Evolutionary conservation across 2,113 vertebrate species (phyloP).

Genomic region (Gopherus flavomarginatus): DNA sequence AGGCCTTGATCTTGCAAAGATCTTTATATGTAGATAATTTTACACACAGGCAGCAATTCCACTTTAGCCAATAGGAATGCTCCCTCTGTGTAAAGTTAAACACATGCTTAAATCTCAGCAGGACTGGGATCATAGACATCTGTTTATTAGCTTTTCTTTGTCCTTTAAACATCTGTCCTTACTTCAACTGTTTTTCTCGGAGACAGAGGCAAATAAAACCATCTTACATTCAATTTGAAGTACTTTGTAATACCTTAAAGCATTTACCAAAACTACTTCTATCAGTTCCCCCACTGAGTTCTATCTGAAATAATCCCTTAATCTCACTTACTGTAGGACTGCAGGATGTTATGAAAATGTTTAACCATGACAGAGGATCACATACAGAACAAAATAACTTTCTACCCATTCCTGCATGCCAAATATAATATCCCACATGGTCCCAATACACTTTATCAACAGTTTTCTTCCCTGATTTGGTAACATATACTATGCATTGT

Average conservation of each 20-base stretch:
- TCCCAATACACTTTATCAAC: background rate
- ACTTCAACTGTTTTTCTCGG: background rate
- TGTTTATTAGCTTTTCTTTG: background rate
- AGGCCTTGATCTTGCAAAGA: background rate
- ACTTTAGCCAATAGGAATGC: background rate
- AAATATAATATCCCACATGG: background rate
- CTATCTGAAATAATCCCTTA: background rate
- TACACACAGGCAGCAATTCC: background rate
- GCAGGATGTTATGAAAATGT: background rate
- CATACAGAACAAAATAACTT: fast-evolving
- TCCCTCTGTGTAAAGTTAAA: background rate
- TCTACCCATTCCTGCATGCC: background rate
- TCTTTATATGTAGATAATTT: background rate
- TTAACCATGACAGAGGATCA: background rate
- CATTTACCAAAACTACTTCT: background rate
- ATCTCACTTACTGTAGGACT: background rate
- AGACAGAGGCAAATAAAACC: background rate
- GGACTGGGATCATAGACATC: background rate
- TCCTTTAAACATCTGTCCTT: background rate
- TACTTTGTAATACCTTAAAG: background rate
- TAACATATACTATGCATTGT: fast-evolving
- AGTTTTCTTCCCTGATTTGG: background rate
- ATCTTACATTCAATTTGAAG: background rate
- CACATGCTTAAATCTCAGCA: fast-evolving
- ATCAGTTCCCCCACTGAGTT: background rate